These are phyloP conservation scores for Dysidea cf. avara DNA, from an alignment of 37 sponge, comb jelly and placozoan species.

Conservation along the genomic window DNA sequence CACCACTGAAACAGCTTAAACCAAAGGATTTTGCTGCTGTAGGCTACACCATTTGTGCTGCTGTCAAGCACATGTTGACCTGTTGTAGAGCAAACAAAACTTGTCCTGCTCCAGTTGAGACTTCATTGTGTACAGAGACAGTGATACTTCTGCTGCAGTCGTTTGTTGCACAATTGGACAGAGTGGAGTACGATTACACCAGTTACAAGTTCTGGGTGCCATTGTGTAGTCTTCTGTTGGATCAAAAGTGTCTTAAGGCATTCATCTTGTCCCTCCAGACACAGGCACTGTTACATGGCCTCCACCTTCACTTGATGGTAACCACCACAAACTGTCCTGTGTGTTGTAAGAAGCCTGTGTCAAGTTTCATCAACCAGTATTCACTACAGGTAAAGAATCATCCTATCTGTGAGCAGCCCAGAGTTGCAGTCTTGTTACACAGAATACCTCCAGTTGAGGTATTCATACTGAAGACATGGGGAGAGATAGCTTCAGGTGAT, in stretches of 20 bases:
- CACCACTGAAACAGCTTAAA: background rate
- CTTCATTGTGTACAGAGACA: slow-evolving; percentile 2
- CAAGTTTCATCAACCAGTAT: background rate
- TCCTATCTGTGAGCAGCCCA: background rate
- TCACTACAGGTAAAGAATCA: background rate
- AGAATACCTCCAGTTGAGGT: too few relatives aligned
- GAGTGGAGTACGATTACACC: background rate
- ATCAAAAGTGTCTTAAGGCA: background rate
- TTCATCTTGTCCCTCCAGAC: slow-evolving; percentile 1
- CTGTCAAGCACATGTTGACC: too few relatives aligned
- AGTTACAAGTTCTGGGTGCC: slow-evolving; percentile 1
- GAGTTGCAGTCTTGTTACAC: too few relatives aligned
- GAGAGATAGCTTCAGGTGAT: too few relatives aligned
- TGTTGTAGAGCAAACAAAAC: too few relatives aligned
- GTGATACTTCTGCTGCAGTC: background rate
- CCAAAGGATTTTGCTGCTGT: background rate
- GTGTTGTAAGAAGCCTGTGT: background rate
- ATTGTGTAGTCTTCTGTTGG: background rate
- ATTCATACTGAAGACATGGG: too few relatives aligned
- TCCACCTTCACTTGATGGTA: slow-evolving; percentile 3
- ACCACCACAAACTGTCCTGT: background rate
- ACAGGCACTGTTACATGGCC: slow-evolving; percentile 2
- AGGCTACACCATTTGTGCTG: too few relatives aligned
- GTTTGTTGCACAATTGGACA: background rate
- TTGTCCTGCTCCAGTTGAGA: too few relatives aligned